Percentiles rank a stretch among this genome's conserved stretches.
Conservation (phyloP, 1,140 invertebrate genomes). For the Drosophila yakuba region DNA sequence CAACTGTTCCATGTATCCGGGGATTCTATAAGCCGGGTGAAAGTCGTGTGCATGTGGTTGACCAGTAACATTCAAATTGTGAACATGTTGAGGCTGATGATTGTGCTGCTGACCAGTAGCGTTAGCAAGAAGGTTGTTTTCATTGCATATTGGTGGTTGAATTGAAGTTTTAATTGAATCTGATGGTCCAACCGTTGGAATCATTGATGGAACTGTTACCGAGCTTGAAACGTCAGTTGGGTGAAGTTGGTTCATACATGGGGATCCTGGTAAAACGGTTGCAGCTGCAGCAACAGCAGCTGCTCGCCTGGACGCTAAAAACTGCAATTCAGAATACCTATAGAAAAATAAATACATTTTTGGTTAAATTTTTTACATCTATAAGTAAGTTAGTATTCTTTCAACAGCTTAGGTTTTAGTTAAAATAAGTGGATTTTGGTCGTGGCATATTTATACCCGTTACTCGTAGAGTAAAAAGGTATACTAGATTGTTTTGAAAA, state of each 20-base stretch:
- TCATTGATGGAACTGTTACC: slow-evolving; percentile 34
- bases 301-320: slow-evolving; percentile 77
- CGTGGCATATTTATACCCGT: no score
- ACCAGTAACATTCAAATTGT: slow-evolving; percentile 34
- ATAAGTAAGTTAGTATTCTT: background rate
- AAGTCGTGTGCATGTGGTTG: slow-evolving; percentile 84
- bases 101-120: slow-evolving; percentile 33
- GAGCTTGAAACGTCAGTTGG: slow-evolving; percentile 59
- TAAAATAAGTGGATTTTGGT: no score
- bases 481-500: no score
- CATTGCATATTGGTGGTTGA: slow-evolving; percentile 25
- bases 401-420: no score
- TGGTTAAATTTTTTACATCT: background rate
- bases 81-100: slow-evolving; percentile 51
- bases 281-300: slow-evolving; percentile 84
- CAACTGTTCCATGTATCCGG: slow-evolving; percentile 89
- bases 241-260: slow-evolving; percentile 33
- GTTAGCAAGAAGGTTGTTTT: slow-evolving; percentile 21
- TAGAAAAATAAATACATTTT: background rate
- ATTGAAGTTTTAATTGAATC: slow-evolving; percentile 36
- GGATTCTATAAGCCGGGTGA: slow-evolving; percentile 88
- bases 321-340: slow-evolving; percentile 82
- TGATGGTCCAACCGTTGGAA: slow-evolving; percentile 13
- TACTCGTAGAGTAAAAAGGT: no score
- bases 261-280: slow-evolving; percentile 60